These are phyloP conservation scores for Styela clava DNA, from an alignment of 23 tunicate species.

Conservation along the genomic window DNA sequence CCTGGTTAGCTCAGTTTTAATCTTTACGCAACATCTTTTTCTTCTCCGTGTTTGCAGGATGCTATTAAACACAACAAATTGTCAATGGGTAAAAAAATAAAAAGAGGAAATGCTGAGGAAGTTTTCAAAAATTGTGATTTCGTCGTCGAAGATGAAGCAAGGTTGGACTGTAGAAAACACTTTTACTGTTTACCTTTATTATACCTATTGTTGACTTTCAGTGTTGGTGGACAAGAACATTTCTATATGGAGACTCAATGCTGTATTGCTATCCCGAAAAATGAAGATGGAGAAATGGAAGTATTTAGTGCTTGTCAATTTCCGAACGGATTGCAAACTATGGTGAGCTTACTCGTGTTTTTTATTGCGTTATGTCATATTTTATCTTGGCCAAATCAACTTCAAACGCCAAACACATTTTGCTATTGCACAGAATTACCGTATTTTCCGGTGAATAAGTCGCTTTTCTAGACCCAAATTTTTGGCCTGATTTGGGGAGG, in stretches of 20 bases:
- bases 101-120: conserved; percentile 19
- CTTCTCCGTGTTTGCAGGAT: conserved; percentile 15
- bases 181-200: background rate
- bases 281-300: conserved; percentile 69
- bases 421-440: background rate
- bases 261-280: conserved; percentile 66
- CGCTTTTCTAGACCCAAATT: too few relatives aligned
- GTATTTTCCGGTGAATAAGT: too few relatives aligned
- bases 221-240: conserved; percentile 87
- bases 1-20: too few relatives aligned
- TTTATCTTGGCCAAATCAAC: too few relatives aligned
- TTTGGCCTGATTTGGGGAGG: too few relatives aligned
- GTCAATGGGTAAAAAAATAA: background rate
- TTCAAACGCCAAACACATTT: too few relatives aligned
- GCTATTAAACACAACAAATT: conserved; percentile 38
- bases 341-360: too few relatives aligned
- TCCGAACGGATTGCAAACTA: conserved; percentile 45
- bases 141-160: background rate
- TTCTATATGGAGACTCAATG: conserved; percentile 90
- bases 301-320: conserved; percentile 56
- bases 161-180: background rate
- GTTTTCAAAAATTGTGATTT: conserved; percentile 25
- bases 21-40: too few relatives aligned
- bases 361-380: too few relatives aligned
- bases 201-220: background rate